Conservation (phyloP, 2,888 invertebrate genomes). For the Acanthococcus lagerstroemiae region DNA sequence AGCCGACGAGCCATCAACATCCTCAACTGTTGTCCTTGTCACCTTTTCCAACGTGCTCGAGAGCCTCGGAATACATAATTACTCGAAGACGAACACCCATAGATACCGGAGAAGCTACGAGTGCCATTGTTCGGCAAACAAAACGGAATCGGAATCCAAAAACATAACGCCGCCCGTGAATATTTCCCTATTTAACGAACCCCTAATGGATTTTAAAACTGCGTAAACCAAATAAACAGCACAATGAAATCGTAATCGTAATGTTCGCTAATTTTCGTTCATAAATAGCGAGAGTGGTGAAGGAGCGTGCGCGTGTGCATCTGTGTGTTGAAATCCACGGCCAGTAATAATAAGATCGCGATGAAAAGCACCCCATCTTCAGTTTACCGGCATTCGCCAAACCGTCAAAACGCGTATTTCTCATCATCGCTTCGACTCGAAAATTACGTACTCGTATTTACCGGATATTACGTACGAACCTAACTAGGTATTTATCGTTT, state of each 20-base stretch:
- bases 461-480: no score
- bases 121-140: no score
- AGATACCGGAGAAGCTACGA: no score
- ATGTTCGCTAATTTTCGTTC: slow-evolving; percentile 20
- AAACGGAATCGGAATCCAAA: neutral
- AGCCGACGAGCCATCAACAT: no score
- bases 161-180: neutral
- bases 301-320: slow-evolving; percentile 6
- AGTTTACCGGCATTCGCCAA: slow-evolving; percentile 19
- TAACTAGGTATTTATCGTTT: no score
- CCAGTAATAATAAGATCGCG: slow-evolving; percentile 7
- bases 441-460: no score
- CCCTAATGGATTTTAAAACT: neutral
- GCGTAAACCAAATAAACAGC: neutral
- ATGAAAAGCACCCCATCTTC: neutral
- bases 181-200: neutral
- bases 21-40: no score
- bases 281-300: slow-evolving; percentile 2
- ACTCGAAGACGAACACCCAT: no score
- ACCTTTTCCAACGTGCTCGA: no score
- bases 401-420: neutral
- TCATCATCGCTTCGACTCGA: no score
- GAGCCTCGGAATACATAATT: no score
- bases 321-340: neutral
- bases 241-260: slow-evolving; percentile 13